Base-by-base conservation (phyloP, 2,888 invertebrate genomes). In the Dendrolimus houi region DNA sequence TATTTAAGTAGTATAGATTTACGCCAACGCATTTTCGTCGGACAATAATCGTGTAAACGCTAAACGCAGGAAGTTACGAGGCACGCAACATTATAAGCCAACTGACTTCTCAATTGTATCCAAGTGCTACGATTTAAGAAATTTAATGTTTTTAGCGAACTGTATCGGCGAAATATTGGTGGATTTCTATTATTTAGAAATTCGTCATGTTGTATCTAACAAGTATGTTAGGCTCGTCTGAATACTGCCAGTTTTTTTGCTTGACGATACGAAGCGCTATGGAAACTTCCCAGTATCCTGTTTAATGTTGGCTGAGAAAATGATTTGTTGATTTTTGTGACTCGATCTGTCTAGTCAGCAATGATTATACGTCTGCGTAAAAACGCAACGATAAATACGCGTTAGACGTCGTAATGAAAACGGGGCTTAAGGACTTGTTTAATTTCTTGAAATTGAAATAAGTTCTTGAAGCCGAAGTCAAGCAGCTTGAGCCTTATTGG, bases 1-100 rank as follows among this genome's bases (percentile, higher is more conserved):
- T 70, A 58, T 68, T 59, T 83, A 82, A 80, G 74, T 77, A 76
- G 65, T 67, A 62, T 66, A 70, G 62, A 66, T 64, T 67, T 67
- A 70, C 66, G 70, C 69, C 68, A 68, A 71, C 66, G 68, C 68
- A 69, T 70, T 47, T 69, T 69, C 64, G 64, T 65, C 64, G 64
- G 65, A 65, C 62, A 66, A 65, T 66, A 62, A 72, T 67, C 69
- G 68, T 70, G 62, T 70, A 73, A 66, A 67, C 66, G 68, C 65
- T 70, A 64, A 70, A 68, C 69, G 83, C 82, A 85, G 83, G 79
- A 83, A 81, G 75, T 80, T 79, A 78, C 71, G 79, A 80, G 71
- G 71, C 75, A 68, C 64, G 67, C 75, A 76, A 74, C 72, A 56
- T 57, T 64, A 63, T 57, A 47, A 47, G 60, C 60, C 57, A 67